phyloP scores from a whole-genome alignment of 1,140 invertebrate species.

The Danaus melanippus region DNA sequence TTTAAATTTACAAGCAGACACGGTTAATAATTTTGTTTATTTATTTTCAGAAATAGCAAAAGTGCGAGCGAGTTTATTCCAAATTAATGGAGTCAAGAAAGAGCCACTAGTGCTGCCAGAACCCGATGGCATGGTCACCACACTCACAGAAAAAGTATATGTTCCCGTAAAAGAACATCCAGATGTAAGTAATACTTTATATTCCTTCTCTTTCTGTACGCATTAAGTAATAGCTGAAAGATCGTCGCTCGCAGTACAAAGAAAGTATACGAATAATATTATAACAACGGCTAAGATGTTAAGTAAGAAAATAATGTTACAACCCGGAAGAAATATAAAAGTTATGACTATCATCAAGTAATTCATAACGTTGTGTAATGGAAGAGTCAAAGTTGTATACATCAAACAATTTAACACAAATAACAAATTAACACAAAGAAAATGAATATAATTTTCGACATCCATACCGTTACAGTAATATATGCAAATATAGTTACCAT shows the following conservation, averaged over 20 bases:
- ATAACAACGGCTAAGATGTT: too few species aligned
- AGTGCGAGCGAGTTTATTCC: slow-evolving; percentile 97
- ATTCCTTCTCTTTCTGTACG: slow-evolving; percentile 2
- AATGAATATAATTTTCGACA: slow-evolving; percentile 11
- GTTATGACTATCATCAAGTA: too few species aligned
- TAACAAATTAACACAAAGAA: slow-evolving; percentile 4
- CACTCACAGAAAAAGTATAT: slow-evolving; percentile 98
- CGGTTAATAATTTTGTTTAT: slow-evolving; percentile 37
- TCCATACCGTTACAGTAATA: slow-evolving; percentile 19
- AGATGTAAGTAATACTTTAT: slow-evolving; percentile 86
- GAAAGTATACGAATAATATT: too few species aligned
- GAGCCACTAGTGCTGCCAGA: slow-evolving; percentile 95
- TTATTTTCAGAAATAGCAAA: slow-evolving; percentile 96
- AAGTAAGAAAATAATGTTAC: background rate
- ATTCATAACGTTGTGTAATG: too few species aligned
- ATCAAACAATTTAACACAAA: too few species aligned
- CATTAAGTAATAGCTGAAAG: background rate
- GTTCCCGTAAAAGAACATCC: slow-evolving; percentile 99
- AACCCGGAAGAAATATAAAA: slow-evolving; percentile 12
- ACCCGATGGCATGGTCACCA: slow-evolving; percentile 89
- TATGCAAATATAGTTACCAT: slow-evolving; percentile 25
- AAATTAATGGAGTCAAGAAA: slow-evolving; percentile 97
- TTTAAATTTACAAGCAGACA: slow-evolving; percentile 42
- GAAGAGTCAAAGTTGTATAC: too few species aligned
- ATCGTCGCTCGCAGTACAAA: too few species aligned